A percentile compares a stretch with the other conserved stretches of the same genome.
phyloP scores from a whole-genome alignment of 1,140 invertebrate species.

The Ips nitidus region DNA sequence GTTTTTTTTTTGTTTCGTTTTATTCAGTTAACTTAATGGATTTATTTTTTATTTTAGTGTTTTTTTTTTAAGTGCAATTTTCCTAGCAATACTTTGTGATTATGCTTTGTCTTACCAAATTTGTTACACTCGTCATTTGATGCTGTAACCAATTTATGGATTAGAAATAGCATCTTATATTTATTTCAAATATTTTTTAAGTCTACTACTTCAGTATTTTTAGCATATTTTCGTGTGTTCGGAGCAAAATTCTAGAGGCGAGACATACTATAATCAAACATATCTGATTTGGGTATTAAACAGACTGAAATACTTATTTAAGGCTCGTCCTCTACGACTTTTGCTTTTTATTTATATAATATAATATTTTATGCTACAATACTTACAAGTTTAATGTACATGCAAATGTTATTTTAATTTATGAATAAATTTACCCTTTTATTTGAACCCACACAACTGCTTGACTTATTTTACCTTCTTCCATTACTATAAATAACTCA shows the following conservation, averaged over 20 bases:
- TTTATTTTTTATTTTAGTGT: slow-evolving; percentile 31
- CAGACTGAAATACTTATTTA: slow-evolving; percentile 38
- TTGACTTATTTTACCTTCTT: not conserved
- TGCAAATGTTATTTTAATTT: slow-evolving; percentile 36
- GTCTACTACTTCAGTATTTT: slow-evolving; percentile 33
- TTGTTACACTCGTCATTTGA: too few species aligned
- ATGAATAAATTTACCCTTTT: slow-evolving; percentile 35
- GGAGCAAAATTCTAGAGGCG: slow-evolving; percentile 26
- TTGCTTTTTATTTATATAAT: slow-evolving; percentile 15
- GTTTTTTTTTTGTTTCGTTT: slow-evolving; percentile 35
- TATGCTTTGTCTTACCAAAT: slow-evolving; percentile 16
- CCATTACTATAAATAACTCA: not conserved
- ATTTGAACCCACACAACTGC: slow-evolving; percentile 9
- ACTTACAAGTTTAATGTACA: slow-evolving; percentile 21
- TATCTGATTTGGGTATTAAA: slow-evolving; percentile 34
- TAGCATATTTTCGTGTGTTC: slow-evolving; percentile 31
- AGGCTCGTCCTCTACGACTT: slow-evolving; percentile 23
- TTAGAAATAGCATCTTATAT: slow-evolving; percentile 31
- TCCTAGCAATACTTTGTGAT: slow-evolving; percentile 39
- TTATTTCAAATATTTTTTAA: slow-evolving; percentile 38
- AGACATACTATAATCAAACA: slow-evolving; percentile 22
- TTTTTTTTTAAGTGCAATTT: slow-evolving; percentile 40
- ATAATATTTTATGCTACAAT: slow-evolving; percentile 2
- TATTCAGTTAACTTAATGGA: slow-evolving; percentile 32
- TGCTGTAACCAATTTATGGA: too few species aligned